Evolutionary conservation across 2,888 invertebrate genomes (phyloP), one percentile per base, ranked within the genome.

Genomic region (Ernsta delagoae): DNA sequence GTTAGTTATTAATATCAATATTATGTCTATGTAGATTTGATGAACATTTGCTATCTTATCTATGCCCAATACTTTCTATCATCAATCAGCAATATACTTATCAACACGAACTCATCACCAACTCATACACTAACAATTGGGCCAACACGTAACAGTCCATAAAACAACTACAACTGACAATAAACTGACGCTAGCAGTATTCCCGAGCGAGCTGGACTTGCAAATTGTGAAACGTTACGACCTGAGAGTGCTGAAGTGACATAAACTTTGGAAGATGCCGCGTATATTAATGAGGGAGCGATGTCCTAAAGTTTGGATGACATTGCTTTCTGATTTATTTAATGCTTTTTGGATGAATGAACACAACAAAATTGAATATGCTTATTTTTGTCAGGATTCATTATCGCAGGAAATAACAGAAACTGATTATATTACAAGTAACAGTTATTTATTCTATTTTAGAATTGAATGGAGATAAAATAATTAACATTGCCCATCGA

Each of bases 251-350:
- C 36, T 36, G 36, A 57, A 39, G 57, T 57, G 57, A 57, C 39
- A 36, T 36, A 36, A 57, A 57, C 57, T 57, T 59, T 59, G 39
- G 24, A 59, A 59, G 39, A 41, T 41, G 59, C 41, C 12, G 41
- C 59, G 24, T 41, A 41, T 59, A 59, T 59, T 59, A 59, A 59
- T 59, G 54, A 54, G 11, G 54, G 54, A 39, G 39, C 57, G 34
- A 3, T 57, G 57, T 39, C 57, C 39, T 39, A n/a, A n/a, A 54
- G 34, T 34, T 54, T 8, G 50, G 50, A 50, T 8, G 3, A 54
- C 31, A 34, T 54, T 34, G 34, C 54, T 7, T 34, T 34, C 34
- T 54, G 54, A 54, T 54, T 54, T 54, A 34, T 54, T 54, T 5
- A 54, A 31, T 31, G 31, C 7, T 41, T 41, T 41, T 41, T 6